Evolutionary conservation across 2,888 invertebrate genomes (phyloP), one percentile per base, ranked within the genome.

Genomic region (Fragum sueziense): DNA sequence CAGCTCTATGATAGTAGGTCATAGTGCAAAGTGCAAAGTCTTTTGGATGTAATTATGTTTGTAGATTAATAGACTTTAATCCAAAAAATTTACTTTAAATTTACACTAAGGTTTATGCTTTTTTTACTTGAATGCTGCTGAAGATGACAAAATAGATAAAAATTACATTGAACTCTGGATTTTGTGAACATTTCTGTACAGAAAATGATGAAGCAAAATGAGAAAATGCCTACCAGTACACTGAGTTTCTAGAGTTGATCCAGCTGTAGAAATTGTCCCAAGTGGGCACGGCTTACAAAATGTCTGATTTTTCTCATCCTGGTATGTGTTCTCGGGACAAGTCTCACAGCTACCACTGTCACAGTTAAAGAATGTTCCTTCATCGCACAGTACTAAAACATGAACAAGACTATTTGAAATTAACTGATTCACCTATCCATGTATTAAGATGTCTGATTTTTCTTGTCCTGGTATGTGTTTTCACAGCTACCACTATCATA

Each of bases 261-360:
- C 27, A 4, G n/a, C 47, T 27, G 33, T 37, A 9, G 33, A 52
- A 7, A 73, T 77, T 22, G 73, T 54, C 0, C 71, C 74, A 22
- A 7, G 2, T 17, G 14, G 41, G 71, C 79, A 79, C 22, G 17
- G 17, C 20, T 51, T 71, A 67, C 79, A 79, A 25, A n/a, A 22
- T 20, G 41, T 47, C 27, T 79, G 37, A 41, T 68, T 41, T 20
- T 52, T 41, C 14, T 22, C 20, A 68, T 71, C 33, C 37, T 71
- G 71, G 29, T 61, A 79, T 7, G 47, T 51, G 33, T 74, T 74
- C n/a, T 37, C 17, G 34, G 67, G 59, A 68, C 79, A 79, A 17
- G 65, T 57, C 17, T 29, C 34, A 61, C 79, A 79, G 9, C 33
- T 33, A 11, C 9, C 33, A 20, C 7, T 33, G 33, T 31, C 31